A percentile compares a stretch with the other conserved stretches of the same genome.
These are phyloP conservation scores for Spilarctia lutea DNA, from an alignment of 2,888 invertebrate genomes.

Conservation along the genomic window DNA sequence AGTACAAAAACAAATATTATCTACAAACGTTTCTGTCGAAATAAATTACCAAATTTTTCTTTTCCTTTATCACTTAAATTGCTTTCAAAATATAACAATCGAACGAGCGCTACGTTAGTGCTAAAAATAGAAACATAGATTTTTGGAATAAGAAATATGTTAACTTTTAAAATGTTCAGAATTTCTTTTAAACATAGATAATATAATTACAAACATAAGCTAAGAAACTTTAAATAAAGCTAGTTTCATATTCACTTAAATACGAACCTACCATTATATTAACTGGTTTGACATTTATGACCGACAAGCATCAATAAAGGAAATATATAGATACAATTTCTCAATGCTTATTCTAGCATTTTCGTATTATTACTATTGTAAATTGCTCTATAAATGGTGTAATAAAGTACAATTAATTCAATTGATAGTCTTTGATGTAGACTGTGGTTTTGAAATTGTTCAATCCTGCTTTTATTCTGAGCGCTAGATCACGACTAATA, in stretches of 20 bases:
- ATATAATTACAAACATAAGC: not conserved
- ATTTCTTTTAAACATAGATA: not conserved
- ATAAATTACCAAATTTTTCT: too few relatives aligned
- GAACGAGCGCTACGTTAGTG: too few relatives aligned
- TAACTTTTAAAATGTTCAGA: not conserved
- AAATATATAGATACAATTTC: not conserved
- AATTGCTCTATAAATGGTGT: not conserved
- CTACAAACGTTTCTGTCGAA: too few relatives aligned
- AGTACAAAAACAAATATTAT: too few relatives aligned
- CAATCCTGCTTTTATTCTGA: conserved; percentile 8
- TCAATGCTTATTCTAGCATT: not conserved
- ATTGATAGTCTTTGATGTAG: conserved; percentile 3
- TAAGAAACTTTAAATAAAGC: not conserved
- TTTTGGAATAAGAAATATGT: not conserved
- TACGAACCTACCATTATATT: not conserved
- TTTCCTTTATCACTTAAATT: too few relatives aligned
- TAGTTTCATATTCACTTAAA: not conserved
- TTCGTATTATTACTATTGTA: conserved; percentile 1
- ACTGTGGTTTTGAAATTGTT: conserved; percentile 20
- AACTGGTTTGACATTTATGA: conserved; percentile 1
- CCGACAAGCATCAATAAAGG: not conserved
- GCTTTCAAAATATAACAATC: too few relatives aligned
- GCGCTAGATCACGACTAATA: not conserved
- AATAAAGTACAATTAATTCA: conserved; percentile 2
- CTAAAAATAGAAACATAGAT: too few relatives aligned